Percentiles rank a stretch among this genome's conserved stretches.
These are phyloP conservation scores for Asbolus verrucosus DNA, from an alignment of 1,140 invertebrate species.

Conservation along the genomic window DNA sequence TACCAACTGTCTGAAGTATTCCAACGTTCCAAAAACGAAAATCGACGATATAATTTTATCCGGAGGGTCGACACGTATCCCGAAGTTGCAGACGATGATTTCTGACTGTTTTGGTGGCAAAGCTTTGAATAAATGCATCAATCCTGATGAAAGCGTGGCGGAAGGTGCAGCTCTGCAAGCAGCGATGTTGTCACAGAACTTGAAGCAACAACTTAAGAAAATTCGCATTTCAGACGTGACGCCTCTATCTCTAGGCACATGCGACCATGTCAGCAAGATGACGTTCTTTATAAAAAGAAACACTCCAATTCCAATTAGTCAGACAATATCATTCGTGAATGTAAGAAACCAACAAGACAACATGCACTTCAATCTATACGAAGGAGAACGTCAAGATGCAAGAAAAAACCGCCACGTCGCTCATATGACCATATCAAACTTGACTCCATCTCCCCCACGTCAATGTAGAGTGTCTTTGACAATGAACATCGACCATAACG, in stretches of 20 bases:
- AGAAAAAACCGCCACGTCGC: constrained; percentile 43
- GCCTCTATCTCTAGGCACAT: constrained; percentile 43
- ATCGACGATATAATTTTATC: constrained; percentile 74
- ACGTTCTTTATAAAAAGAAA: constrained; percentile 40
- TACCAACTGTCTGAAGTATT: constrained; percentile 41
- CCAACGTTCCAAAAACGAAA: constrained; percentile 29
- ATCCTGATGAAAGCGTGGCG: constrained; percentile 62
- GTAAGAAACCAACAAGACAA: constrained; percentile 15
- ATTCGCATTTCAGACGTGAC: constrained; percentile 47
- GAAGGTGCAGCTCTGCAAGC: constrained; percentile 49
- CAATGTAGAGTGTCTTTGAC: constrained; percentile 20
- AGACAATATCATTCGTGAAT: not conserved
- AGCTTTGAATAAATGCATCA: constrained; percentile 54
- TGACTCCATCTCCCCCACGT: constrained; percentile 31
- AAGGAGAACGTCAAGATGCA: constrained; percentile 49
- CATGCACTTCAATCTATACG: constrained; percentile 36
- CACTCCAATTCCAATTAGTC: constrained; percentile 41
- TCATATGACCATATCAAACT: not conserved
- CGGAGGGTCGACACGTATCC: constrained; percentile 74
- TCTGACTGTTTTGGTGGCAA: constrained; percentile 67
- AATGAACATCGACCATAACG: constrained; percentile 47
- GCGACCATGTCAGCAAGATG: constrained; percentile 22
- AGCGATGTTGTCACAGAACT: constrained; percentile 17
- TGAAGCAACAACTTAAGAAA: constrained; percentile 13
- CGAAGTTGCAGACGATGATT: constrained; percentile 66